Conservation (phyloP, 2,888 invertebrate genomes). For the Sesamia inferens region DNA sequence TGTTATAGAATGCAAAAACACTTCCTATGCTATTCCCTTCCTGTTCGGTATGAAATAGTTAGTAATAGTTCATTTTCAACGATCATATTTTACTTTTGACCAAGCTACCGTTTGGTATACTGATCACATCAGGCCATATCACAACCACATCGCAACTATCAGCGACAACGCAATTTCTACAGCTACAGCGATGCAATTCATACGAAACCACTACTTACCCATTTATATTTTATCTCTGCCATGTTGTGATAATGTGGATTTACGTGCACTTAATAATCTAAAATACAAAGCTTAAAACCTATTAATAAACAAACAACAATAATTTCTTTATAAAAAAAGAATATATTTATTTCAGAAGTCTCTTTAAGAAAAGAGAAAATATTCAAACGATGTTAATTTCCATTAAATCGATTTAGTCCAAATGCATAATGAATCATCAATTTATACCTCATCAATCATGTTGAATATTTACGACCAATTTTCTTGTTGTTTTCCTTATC, state of each 20-base stretch:
- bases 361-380: slow-evolving; percentile 7
- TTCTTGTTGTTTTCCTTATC: slow-evolving; percentile 42
- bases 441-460: slow-evolving; percentile 64
- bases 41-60: too few species aligned
- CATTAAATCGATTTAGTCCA: slow-evolving; percentile 53
- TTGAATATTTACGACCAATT: slow-evolving; percentile 52
- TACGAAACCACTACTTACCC: background rate
- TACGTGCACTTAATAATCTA: background rate
- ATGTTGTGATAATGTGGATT: background rate
- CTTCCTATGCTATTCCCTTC: background rate
- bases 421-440: slow-evolving; percentile 63
- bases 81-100: too few species aligned
- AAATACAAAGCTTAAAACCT: background rate
- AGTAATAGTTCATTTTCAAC: too few species aligned
- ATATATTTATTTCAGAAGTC: background rate
- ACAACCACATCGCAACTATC: background rate
- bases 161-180: background rate
- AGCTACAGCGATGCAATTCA: background rate
- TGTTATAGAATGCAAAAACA: background rate
- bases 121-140: background rate
- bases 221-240: background rate
- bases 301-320: background rate
- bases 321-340: background rate
- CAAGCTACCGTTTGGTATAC: too few species aligned
- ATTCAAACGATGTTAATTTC: slow-evolving; percentile 33